Evolutionary conservation across 2,797 vertebrate species (phyloP).

Genomic region (Hydrocynus forskahlii): DNA sequence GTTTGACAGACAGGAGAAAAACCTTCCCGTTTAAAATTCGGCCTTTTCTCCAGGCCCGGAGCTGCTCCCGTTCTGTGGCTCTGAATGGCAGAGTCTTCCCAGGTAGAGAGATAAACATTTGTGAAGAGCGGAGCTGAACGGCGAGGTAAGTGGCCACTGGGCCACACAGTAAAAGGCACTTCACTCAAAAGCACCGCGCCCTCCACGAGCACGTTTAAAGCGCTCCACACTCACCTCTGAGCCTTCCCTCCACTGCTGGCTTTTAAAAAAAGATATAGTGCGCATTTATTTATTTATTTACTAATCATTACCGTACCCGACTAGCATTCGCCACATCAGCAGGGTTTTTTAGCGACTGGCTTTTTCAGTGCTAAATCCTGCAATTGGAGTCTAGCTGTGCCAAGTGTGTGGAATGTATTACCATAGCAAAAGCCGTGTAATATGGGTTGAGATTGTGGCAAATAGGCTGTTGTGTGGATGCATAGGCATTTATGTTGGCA

Average conservation of each 20-base stretch:
- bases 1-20: slow-evolving; percentile 9
- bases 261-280: slow-evolving; percentile 14
- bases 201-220: slow-evolving; percentile 39
- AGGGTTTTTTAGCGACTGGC: not conserved
- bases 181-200: slow-evolving; percentile 43
- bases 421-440: not conserved
- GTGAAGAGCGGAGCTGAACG: slow-evolving; percentile 36
- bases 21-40: not conserved
- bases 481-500: not conserved
- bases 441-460: slow-evolving; percentile 30
- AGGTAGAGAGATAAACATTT: slow-evolving; percentile 49
- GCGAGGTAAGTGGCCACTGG: slow-evolving; percentile 42
- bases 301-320: not conserved
- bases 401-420: slow-evolving; percentile 3
- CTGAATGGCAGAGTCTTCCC: slow-evolving; percentile 40
- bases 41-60: slow-evolving; percentile 12
- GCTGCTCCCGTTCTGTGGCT: slow-evolving; percentile 4
- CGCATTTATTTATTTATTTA: not conserved
- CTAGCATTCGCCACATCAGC: slow-evolving; percentile 12
- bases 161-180: slow-evolving; percentile 49
- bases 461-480: slow-evolving; percentile 19
- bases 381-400: not conserved
- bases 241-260: slow-evolving; percentile 20
- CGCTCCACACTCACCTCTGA: slow-evolving; percentile 15
- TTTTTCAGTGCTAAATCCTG: not conserved